Conservation (phyloP, 2,797 vertebrate genomes). For the Micropoecilia bifurca region DNA sequence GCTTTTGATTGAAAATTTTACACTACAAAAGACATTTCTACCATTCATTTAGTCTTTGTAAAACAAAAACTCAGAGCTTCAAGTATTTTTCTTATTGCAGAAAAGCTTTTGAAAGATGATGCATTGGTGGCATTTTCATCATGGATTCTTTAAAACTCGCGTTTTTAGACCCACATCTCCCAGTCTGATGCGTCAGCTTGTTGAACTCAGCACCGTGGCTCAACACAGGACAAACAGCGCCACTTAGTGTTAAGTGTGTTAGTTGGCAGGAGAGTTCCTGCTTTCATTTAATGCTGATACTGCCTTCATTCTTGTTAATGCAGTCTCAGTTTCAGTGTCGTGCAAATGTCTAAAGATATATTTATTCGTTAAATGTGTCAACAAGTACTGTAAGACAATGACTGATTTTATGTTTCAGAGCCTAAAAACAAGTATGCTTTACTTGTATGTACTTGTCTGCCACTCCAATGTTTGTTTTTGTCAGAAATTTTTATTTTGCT, state of each 20-base stretch:
- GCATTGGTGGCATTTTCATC: slow-evolving; percentile 24
- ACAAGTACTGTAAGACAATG: slow-evolving; percentile 69
- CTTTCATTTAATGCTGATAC: slow-evolving; percentile 30
- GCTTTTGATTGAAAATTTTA: neutral
- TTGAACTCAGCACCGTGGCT: slow-evolving; percentile 37
- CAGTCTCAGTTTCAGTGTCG: slow-evolving; percentile 58
- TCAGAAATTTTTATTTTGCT: slow-evolving; percentile 61
- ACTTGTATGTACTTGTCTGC: slow-evolving; percentile 59
- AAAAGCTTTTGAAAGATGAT: neutral
- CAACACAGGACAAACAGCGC: slow-evolving; percentile 37
- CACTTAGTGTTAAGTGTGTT: slow-evolving; percentile 59
- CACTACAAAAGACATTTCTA: neutral
- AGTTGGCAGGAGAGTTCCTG: slow-evolving; percentile 18
- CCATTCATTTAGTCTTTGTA: neutral
- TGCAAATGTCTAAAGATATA: slow-evolving; percentile 64
- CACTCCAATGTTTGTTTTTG: slow-evolving; percentile 70
- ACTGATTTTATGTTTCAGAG: slow-evolving; percentile 67
- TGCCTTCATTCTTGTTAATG: slow-evolving; percentile 43
- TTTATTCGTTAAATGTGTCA: slow-evolving; percentile 70
- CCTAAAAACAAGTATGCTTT: slow-evolving; percentile 73
- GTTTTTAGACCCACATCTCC: neutral
- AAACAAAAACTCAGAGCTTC: neutral
- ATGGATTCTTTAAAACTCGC: neutral
- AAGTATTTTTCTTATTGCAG: neutral
- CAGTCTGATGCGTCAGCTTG: slow-evolving; percentile 32